phyloP scores from a whole-genome alignment of 2,797 vertebrate species.

The Cryptoblepharus egeriae region DNA sequence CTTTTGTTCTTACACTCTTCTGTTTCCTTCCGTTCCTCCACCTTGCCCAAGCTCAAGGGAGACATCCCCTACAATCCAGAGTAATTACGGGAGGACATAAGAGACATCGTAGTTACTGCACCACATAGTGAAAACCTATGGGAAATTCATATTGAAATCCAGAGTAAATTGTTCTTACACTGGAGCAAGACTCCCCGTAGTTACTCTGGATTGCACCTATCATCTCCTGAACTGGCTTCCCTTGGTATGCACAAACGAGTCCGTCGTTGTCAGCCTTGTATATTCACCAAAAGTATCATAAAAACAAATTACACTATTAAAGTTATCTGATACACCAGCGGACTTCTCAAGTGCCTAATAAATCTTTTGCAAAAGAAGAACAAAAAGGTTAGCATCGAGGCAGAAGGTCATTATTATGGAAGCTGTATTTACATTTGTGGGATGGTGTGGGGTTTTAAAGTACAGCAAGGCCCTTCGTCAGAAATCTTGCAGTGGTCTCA shows the following conservation, averaged over 20 bases:
- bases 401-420: constrained; percentile 25
- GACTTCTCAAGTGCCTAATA: constrained; percentile 33
- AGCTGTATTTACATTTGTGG: not conserved
- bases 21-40: not conserved
- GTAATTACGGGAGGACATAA: too few relatives aligned
- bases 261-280: not conserved
- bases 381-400: constrained; percentile 20
- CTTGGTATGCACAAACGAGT: not conserved
- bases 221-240: not conserved
- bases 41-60: not conserved
- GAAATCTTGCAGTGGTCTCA: not conserved
- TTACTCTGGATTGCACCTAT: too few relatives aligned
- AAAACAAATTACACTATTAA: constrained; percentile 36
- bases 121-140: too few relatives aligned
- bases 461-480: not conserved
- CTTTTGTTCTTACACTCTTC: not conserved
- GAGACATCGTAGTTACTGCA: too few relatives aligned
- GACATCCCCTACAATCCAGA: too few relatives aligned
- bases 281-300: constrained; percentile 27
- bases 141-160: too few relatives aligned
- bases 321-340: constrained; percentile 28
- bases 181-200: too few relatives aligned
- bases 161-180: too few relatives aligned
- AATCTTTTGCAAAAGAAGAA: constrained; percentile 18
- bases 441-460: not conserved